Percentiles rank a stretch among this genome's conserved stretches.
phyloP scores from a whole-genome alignment of 2,888 invertebrate species.

The Dryococelus australis region DNA sequence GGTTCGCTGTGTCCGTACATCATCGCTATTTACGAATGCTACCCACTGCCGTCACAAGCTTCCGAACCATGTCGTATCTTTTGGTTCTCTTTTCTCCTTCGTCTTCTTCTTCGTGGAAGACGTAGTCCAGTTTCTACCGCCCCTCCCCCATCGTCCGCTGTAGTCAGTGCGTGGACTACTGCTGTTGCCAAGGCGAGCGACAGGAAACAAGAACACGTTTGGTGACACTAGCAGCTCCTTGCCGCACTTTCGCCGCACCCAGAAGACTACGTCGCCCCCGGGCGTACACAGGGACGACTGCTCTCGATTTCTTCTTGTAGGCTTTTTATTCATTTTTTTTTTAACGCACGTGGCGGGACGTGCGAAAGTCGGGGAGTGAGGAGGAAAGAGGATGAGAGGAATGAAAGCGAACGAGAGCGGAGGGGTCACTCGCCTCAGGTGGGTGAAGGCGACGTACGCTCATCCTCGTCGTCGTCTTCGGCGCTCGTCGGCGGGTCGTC shows the following conservation, averaged over 20 bases:
- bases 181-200: slow-evolving; percentile 12
- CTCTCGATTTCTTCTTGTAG: slow-evolving; percentile 43
- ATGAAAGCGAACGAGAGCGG: background rate
- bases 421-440: background rate
- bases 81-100: background rate
- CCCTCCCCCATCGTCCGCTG: slow-evolving; percentile 26
- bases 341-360: background rate
- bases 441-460: slow-evolving; percentile 25
- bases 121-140: slow-evolving; percentile 3
- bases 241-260: slow-evolving; percentile 46
- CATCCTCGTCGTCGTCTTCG: slow-evolving; percentile 30
- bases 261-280: slow-evolving; percentile 32
- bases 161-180: slow-evolving; percentile 17
- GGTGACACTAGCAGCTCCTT: slow-evolving; percentile 41
- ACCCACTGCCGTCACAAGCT: background rate
- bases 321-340: background rate
- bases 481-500: slow-evolving; percentile 28
- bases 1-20: slow-evolving; percentile 22
- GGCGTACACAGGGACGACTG: slow-evolving; percentile 33
- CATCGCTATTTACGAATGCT: slow-evolving; percentile 23
- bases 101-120: slow-evolving; percentile 4
- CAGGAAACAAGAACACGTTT: slow-evolving; percentile 34
- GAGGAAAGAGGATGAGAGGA: background rate
- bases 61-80: slow-evolving; percentile 17
- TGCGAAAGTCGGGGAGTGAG: background rate